These are phyloP conservation scores for Andrena camellia DNA, from an alignment of 2,888 invertebrate genomes.

Conservation along the genomic window DNA sequence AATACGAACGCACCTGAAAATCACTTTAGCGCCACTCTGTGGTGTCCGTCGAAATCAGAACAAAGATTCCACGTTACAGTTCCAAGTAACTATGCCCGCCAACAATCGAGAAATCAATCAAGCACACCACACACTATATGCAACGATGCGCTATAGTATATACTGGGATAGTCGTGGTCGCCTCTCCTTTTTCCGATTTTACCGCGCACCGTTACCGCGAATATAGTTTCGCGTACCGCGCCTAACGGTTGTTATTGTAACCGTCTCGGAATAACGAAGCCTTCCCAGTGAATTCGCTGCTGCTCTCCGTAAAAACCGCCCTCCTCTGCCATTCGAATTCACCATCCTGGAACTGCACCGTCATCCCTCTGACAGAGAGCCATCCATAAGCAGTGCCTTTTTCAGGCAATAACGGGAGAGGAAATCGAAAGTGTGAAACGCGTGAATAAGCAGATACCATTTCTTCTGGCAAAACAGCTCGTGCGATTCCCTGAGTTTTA, in stretches of 20 bases:
- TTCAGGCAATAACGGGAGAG: not conserved
- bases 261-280: conserved; percentile 33
- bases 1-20: too few species aligned
- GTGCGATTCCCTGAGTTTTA: too few species aligned
- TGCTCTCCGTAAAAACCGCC: not conserved
- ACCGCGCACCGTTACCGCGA: conserved; percentile 64
- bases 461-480: too few species aligned
- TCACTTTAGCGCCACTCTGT: too few species aligned
- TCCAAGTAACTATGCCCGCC: not conserved
- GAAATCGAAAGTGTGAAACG: conserved; percentile 22
- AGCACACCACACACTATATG: not conserved
- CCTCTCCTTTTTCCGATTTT: conserved; percentile 49
- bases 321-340: not conserved
- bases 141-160: not conserved
- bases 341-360: not conserved
- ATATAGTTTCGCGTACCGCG: conserved; percentile 56
- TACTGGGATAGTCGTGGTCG: conserved; percentile 24
- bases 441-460: not conserved
- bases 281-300: conserved; percentile 4
- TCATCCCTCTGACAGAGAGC: conserved; percentile 1
- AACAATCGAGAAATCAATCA: conserved; percentile 21
- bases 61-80: not conserved
- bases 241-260: conserved; percentile 71
- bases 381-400: not conserved
- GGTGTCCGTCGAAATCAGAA: too few species aligned